These are phyloP conservation scores for Aethina tumida DNA, from an alignment of 1,140 invertebrate species.

Conservation along the genomic window DNA sequence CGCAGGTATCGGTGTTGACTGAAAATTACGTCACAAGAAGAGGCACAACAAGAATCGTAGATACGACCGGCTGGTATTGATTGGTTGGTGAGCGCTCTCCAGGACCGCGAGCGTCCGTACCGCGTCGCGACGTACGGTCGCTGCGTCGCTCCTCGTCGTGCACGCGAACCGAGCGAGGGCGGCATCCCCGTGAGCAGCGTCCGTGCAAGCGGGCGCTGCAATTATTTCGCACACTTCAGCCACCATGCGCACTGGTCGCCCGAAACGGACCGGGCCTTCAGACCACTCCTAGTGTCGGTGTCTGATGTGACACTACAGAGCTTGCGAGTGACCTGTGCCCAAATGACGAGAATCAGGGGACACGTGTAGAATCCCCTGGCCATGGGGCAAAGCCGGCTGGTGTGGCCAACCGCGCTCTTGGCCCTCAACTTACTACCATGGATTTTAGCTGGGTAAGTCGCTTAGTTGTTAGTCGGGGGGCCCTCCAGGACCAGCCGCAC, in stretches of 20 bases:
- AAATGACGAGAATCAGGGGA: conserved; percentile 29
- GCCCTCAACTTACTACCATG: conserved; percentile 27
- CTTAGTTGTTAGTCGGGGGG: too few relatives aligned
- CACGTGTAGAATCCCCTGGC: conserved; percentile 33
- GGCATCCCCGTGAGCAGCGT: background rate
- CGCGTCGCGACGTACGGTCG: conserved; percentile 4
- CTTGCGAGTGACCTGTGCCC: conserved; percentile 25
- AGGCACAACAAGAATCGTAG: conserved; percentile 23
- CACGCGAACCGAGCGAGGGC: conserved; percentile 1
- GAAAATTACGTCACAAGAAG: conserved; percentile 26
- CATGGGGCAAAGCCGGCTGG: conserved; percentile 33
- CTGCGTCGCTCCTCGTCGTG: conserved; percentile 1
- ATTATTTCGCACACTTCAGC: conserved; percentile 31
- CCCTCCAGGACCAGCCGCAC: too few relatives aligned
- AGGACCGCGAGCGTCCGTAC: conserved; percentile 30
- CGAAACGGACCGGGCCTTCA: conserved; percentile 25
- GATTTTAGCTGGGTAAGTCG: conserved; percentile 29
- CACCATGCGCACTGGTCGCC: conserved; percentile 31
- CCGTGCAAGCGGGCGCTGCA: conserved; percentile 17
- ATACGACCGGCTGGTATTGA: conserved; percentile 26
- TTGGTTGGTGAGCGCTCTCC: conserved; percentile 28
- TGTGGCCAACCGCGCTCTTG: conserved; percentile 33
- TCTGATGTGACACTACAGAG: conserved; percentile 31
- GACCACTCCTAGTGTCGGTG: conserved; percentile 35
- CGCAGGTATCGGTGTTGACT: conserved; percentile 25